Evolutionary conservation across 2,113 vertebrate species (phyloP), one percentile per base, ranked within the genome.

Genomic region (Pagrus major): DNA sequence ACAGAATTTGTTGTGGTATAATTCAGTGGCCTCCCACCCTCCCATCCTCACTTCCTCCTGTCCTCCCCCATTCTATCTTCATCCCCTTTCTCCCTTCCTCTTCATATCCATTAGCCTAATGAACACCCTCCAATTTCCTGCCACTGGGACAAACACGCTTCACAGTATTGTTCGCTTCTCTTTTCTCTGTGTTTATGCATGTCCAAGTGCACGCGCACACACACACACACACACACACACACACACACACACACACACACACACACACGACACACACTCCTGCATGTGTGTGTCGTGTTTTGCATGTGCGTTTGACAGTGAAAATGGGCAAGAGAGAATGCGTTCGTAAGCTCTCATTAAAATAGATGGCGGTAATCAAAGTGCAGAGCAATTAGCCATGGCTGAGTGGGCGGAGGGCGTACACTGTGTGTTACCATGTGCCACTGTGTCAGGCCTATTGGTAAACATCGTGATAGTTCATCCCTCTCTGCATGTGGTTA

Each of bases 41-140:
- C 9, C 25, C 41, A 41, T 49, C 51, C 58, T 63, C 23, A 20
- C 60, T 15, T 6, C 70, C 42, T 44, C 73, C 39, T 59, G 52
- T 52, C 63, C 81, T 72, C 63, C 27, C 58, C 44, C 29, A 3
- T 59, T 84, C 56, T 56, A 15, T 73, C 75, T 85, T 58, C 70
- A 61, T 64, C 71, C 51, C 68, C 72, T 54, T 46, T 72, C 63
- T 78, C 77, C 59, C 66, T 83, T 84, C 83, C 87, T 88, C 89
- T 91, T 93, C 90, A 91, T 90, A 91, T 93, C 93, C 93, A 94
- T 94, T 93, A 95, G 92, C 88, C 90, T 94, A 95, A 95, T 94
- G 93, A 94, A 94, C 89, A 88, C 86, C 78, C 80, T 92, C 81
- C 89, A 88, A 79, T 94, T 93, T 91, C 68, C 88, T 85, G 84